Base-by-base conservation (phyloP, 2,888 invertebrate genomes). In the Aleiodes testaceus region DNA sequence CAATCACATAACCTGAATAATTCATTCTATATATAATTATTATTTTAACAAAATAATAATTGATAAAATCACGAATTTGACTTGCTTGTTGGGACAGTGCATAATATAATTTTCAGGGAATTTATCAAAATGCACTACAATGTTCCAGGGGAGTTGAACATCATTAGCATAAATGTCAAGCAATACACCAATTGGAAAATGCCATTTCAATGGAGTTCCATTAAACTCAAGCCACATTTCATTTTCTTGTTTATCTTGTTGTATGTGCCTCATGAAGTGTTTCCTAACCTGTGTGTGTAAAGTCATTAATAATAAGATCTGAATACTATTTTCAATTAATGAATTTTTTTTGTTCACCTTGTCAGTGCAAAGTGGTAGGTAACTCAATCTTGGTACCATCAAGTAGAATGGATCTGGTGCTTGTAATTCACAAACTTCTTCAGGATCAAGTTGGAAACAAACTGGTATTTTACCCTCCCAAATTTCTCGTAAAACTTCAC, bases 391-490 rank as follows among this genome's bases (percentile, higher is more conserved):
- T 50, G 98, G 95, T 18, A 98, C 94, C 95, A 98, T 96, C 72
- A 98, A 90, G 88, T 95, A 97, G 88, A 94, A 96, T 14, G 96
- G 94, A 87, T 98, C 97, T 9, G 98, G 97, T 79, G 95, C 94
- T 84, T 96, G 95, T 53, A 97, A 90, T 81, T 95, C 95, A 85
- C 92, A 92, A 26, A 96, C 93, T 90, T 99, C 98, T 81, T 97
- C 95, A 42, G 93, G 91, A 81, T 96, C 92, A 64, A 99, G 89
- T 81, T 93, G 93, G 87, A 99, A 98, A 88, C 97, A 96, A 69
- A 98, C 92, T 0, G 99, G 98, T 63, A 99, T 90, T 88, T 95
- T 95, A 20, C 97, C 97, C 81, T 97, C 97, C 98, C 98, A 99
- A 80, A 98, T 93, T 89, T 97, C 97, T 72, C 98, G 91, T 69